Conservation (phyloP, 2,888 invertebrate genomes). For the Diadegma fenestrale region DNA sequence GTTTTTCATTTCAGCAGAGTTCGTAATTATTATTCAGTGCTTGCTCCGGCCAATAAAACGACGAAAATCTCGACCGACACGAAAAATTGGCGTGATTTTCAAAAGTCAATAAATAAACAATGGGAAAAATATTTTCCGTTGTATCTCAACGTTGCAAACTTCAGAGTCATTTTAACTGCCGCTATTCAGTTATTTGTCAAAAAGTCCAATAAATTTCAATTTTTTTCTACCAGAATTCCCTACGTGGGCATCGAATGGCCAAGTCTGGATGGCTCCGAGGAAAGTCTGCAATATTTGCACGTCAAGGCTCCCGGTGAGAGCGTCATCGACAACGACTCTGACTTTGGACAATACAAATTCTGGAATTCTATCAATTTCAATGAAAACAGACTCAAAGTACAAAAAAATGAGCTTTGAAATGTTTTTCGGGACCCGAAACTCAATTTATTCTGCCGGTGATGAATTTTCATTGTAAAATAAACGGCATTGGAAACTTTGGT, state of each 20-base stretch:
- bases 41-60: no score
- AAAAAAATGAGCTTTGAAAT: conserved; percentile 67
- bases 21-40: no score
- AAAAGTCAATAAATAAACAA: no score
- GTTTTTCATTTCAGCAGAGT: no score
- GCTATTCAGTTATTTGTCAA: background rate
- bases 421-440: background rate
- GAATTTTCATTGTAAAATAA: conserved; percentile 1
- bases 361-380: conserved; percentile 88
- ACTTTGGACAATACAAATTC: conserved; percentile 87
- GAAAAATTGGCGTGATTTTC: no score
- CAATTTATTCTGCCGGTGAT: background rate
- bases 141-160: no score
- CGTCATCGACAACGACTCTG: conserved; percentile 83
- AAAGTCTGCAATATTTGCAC: conserved; percentile 86
- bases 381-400: conserved; percentile 87
- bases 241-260: conserved; percentile 85
- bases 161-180: no score
- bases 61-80: no score
- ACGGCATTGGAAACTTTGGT: background rate
- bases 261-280: conserved; percentile 84
- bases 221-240: conserved; percentile 83
- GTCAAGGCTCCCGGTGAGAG: conserved; percentile 85
- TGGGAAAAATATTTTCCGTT: no score
- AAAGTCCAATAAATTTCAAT: background rate